phyloP scores from a whole-genome alignment of 1,140 invertebrate species.

The Heliconius himera region DNA sequence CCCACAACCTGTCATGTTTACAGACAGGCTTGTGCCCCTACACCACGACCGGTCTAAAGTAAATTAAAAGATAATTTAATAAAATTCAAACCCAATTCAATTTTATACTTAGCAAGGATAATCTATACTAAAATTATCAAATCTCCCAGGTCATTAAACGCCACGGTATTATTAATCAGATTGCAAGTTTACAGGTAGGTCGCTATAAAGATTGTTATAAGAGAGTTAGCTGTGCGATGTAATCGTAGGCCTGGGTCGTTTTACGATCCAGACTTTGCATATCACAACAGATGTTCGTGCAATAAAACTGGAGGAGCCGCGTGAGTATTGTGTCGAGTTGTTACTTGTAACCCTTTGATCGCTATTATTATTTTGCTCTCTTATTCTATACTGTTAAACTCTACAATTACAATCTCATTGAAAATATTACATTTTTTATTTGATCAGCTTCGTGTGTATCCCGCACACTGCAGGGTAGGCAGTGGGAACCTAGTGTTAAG shows the following conservation, averaged over 20 bases:
- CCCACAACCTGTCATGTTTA: no score
- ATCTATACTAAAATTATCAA: conserved; percentile 27
- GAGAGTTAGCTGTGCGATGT: conserved; percentile 66
- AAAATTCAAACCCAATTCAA: not conserved
- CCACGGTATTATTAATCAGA: conserved; percentile 52
- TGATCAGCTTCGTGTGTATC: not conserved
- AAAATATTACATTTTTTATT: not conserved
- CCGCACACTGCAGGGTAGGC: no score
- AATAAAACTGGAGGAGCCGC: conserved; percentile 66
- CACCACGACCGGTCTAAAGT: no score
- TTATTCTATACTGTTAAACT: conserved; percentile 12
- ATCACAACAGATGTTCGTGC: conserved; percentile 68
- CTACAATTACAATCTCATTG: not conserved
- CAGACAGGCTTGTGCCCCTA: no score
- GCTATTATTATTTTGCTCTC: conserved; percentile 31
- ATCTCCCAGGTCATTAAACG: conserved; percentile 30
- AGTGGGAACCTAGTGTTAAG: no score
- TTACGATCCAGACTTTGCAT: conserved; percentile 70
- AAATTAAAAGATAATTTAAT: no score
- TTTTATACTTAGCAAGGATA: not conserved
- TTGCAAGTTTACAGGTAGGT: conserved; percentile 68
- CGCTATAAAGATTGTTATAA: conserved; percentile 65
- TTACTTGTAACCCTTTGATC: conserved; percentile 42
- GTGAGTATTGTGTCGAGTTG: conserved; percentile 45
- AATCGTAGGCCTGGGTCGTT: conserved; percentile 62